phyloP scores from a whole-genome alignment of 2,888 invertebrate genomes.

The Horisme vitalbata region DNA sequence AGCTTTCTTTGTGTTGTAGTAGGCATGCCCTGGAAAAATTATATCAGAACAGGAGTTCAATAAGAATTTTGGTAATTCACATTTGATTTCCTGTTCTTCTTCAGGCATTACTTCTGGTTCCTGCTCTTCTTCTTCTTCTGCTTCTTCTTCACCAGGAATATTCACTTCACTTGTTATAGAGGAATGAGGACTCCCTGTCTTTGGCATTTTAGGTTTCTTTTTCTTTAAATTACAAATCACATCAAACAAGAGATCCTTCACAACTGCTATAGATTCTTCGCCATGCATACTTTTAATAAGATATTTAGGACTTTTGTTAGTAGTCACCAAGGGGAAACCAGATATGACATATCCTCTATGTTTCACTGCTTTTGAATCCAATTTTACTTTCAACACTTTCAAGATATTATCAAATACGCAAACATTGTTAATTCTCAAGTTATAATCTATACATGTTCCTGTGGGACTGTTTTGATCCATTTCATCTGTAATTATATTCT shows the following conservation, averaged over 20 bases:
- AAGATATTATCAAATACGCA: conserved; percentile 77
- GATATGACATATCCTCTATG: conserved; percentile 86
- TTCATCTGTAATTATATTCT: conserved; percentile 80
- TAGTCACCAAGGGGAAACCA: conserved; percentile 85
- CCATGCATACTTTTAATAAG: conserved; percentile 46
- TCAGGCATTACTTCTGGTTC: conserved; percentile 39
- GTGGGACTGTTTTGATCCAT: conserved; percentile 77
- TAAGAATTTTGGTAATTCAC: conserved; percentile 62
- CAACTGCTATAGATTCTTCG: conserved; percentile 55
- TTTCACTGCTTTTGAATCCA: conserved; percentile 72
- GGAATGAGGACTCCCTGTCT: conserved; percentile 33
- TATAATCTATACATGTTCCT: conserved; percentile 83
- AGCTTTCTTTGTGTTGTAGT: conserved; percentile 49
- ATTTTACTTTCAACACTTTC: conserved; percentile 75
- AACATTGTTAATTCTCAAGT: conserved; percentile 78
- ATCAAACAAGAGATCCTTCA: conserved; percentile 53
- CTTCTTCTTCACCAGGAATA: conserved; percentile 28
- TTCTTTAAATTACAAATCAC: conserved; percentile 55
- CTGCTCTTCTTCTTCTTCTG: conserved; percentile 37
- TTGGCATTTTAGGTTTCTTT: conserved; percentile 47
- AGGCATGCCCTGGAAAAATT: conserved; percentile 43
- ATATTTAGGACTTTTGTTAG: conserved; percentile 45
- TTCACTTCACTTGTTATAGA: conserved; percentile 45
- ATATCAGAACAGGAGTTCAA: conserved; percentile 56
- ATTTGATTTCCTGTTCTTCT: conserved; percentile 46